Conservation (phyloP, 1,140 invertebrate species). For the Venustaconcha ellipsiformis region DNA sequence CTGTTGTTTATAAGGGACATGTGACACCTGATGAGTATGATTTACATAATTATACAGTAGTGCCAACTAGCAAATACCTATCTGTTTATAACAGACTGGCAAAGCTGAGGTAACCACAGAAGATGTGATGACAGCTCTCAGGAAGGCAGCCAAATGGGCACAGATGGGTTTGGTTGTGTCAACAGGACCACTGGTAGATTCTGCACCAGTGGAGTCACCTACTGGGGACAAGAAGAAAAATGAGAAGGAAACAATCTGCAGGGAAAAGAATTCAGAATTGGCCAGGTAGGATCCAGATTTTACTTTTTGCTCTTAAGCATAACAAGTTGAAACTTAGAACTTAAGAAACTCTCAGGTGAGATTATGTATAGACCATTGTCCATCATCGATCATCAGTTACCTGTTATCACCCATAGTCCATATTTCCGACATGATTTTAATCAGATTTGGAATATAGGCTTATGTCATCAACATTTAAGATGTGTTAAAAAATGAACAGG, state of each 20-base stretch:
- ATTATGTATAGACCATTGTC: not conserved
- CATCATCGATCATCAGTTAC: not conserved
- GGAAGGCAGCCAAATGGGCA: slow-evolving; percentile 67
- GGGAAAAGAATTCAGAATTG: slow-evolving; percentile 67
- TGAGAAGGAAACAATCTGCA: slow-evolving; percentile 60
- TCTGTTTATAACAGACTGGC: slow-evolving; percentile 38
- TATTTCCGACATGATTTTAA: no score
- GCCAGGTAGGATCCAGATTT: slow-evolving; percentile 51
- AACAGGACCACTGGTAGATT: slow-evolving; percentile 66
- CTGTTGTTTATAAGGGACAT: no score
- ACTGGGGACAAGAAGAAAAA: slow-evolving; percentile 64
- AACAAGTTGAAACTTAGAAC: not conserved
- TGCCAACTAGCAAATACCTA: no score
- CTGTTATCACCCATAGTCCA: not conserved
- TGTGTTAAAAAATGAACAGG: no score
- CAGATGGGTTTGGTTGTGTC: slow-evolving; percentile 67
- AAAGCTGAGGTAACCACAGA: slow-evolving; percentile 66
- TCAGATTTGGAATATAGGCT: no score
- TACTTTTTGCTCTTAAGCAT: not conserved
- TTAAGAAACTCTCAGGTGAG: not conserved
- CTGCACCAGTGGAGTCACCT: slow-evolving; percentile 35
- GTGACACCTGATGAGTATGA: no score
- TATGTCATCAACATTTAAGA: no score
- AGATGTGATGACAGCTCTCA: slow-evolving; percentile 61
- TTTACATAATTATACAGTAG: no score